phyloP scores from a whole-genome alignment of 2,113 vertebrate species.

The Gila orcuttii region DNA sequence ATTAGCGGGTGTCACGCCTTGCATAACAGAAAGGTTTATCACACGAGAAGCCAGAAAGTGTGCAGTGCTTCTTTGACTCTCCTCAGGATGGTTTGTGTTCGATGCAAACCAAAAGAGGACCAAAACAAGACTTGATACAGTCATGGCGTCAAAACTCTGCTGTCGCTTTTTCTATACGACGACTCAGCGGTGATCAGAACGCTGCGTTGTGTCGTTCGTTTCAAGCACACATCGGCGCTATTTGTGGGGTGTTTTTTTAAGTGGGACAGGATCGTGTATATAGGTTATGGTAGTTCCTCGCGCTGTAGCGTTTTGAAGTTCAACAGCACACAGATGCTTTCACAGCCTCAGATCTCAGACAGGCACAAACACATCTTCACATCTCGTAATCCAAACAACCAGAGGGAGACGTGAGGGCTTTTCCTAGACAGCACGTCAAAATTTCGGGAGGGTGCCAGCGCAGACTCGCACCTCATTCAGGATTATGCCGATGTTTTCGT shows the following conservation, averaged over 20 bases:
- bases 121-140: no score
- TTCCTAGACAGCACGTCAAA: not conserved
- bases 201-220: not conserved
- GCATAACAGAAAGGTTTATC: not conserved
- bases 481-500: not conserved
- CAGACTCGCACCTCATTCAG: not conserved
- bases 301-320: not conserved
- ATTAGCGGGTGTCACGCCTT: not conserved
- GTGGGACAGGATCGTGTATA: not conserved
- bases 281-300: not conserved
- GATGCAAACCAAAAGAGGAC: not conserved
- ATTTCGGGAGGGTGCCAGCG: not conserved
- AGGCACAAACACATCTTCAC: constrained; percentile 17
- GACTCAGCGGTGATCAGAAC: not conserved
- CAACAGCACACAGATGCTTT: not conserved
- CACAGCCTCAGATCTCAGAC: constrained; percentile 32
- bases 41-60: no score
- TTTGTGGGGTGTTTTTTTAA: not conserved
- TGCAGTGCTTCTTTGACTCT: not conserved
- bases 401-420: not conserved
- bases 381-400: constrained; percentile 28
- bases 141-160: no score
- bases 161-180: no score
- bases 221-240: no score
- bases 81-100: not conserved